These are phyloP conservation scores for Leptinotarsa defecta DNA, from an alignment of 1,140 invertebrate genomes.

Conservation along the genomic window DNA sequence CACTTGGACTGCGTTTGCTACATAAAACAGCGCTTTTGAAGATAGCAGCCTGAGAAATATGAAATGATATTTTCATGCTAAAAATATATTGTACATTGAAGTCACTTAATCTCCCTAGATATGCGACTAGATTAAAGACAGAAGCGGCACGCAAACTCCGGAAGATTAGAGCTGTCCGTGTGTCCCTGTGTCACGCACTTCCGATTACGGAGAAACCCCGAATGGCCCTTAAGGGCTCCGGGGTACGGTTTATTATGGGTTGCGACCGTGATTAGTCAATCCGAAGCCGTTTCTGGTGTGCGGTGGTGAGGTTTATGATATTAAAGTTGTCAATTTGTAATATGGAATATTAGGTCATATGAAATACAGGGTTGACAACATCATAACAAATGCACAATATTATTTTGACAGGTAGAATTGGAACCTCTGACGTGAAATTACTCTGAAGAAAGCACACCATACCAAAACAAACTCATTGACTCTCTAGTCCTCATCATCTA, in stretches of 20 bases:
- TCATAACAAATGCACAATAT: no score
- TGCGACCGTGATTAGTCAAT: constrained; percentile 1
- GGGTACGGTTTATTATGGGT: neutral
- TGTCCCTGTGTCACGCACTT: constrained; percentile 45
- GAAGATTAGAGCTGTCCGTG: constrained; percentile 48
- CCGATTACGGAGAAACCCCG: constrained; percentile 30
- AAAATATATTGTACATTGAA: constrained; percentile 17
- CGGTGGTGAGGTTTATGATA: constrained; percentile 5
- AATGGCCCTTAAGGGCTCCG: constrained; percentile 24
- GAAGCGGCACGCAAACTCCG: constrained; percentile 42
- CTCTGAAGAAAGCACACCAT: no score
- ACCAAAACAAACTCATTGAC: no score
- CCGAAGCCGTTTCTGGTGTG: constrained; percentile 9
- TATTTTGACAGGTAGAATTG: no score
- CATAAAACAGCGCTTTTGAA: no score
- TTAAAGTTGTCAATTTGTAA: neutral
- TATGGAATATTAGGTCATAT: constrained; percentile 2
- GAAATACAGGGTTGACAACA: neutral
- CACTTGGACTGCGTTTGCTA: no score
- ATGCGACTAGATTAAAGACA: constrained; percentile 43
- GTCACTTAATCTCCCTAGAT: constrained; percentile 40
- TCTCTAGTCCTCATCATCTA: no score
- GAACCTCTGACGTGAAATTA: no score
- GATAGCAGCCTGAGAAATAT: no score
- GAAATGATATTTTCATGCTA: neutral